Percentiles rank a stretch among this genome's conserved stretches.
Conservation (phyloP, 1,140 invertebrate species). For the Plutomurus gul region DNA sequence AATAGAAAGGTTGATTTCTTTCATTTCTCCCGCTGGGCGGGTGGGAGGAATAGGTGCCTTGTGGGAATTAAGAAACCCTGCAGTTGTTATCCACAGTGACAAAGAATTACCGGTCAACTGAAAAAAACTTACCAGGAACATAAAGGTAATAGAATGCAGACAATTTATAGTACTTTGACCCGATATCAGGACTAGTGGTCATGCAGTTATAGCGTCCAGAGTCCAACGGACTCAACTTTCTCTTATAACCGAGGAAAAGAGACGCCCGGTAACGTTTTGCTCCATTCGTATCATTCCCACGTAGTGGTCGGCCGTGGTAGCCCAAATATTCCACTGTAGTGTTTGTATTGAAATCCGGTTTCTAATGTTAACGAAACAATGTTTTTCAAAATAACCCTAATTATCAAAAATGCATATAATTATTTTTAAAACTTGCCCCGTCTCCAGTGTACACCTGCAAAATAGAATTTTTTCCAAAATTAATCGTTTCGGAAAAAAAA, state of each 20-base stretch:
- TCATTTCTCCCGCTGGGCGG: no score
- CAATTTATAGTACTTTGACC: conserved; percentile 33
- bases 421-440: neutral
- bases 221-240: conserved; percentile 20
- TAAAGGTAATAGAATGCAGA: conserved; percentile 39
- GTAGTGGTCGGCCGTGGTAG: neutral
- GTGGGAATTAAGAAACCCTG: neutral
- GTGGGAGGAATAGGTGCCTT: no score
- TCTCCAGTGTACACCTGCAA: conserved; percentile 39
- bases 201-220: conserved; percentile 41
- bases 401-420: neutral
- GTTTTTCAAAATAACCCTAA: neutral
- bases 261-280: conserved; percentile 38
- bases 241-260: neutral
- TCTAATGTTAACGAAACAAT: neutral
- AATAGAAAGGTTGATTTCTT: no score
- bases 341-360: conserved; percentile 28
- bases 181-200: conserved; percentile 35
- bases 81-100: neutral
- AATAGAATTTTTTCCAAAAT: no score
- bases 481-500: no score
- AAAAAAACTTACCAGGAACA: conserved; percentile 13
- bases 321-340: conserved; percentile 38
- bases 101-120: neutral
- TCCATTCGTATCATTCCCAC: conserved; percentile 21